Evolutionary conservation across 2,113 vertebrate species (phyloP).

Genomic region (Trichomycterus rosablanca): DNA sequence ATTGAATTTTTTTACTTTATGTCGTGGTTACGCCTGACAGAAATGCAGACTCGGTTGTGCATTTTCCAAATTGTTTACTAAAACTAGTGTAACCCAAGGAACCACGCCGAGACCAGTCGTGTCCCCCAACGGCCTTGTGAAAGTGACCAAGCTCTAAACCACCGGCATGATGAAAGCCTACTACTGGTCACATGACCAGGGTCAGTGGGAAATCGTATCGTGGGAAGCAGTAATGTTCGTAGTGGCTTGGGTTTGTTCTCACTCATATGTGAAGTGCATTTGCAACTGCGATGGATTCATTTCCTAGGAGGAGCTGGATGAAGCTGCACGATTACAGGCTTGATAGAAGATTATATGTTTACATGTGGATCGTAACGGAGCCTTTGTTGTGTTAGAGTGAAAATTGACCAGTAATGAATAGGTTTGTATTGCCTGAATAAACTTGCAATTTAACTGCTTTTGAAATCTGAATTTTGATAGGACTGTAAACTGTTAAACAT

Average conservation of each 20-base stretch:
- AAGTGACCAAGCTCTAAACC: constrained; percentile 48
- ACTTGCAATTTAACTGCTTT: constrained; percentile 16
- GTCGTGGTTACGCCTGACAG: constrained; percentile 24
- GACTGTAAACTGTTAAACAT: constrained; percentile 18
- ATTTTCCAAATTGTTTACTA: constrained; percentile 41
- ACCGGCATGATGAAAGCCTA: constrained; percentile 35
- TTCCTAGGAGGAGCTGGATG: constrained; percentile 24
- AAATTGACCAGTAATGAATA: constrained; percentile 37
- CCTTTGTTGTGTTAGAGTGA: constrained; percentile 39
- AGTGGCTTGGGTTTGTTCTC: constrained; percentile 12
- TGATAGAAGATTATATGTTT: constrained; percentile 33
- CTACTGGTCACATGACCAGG: constrained; percentile 51
- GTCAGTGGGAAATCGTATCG: constrained; percentile 54
- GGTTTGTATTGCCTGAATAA: constrained; percentile 19
- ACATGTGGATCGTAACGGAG: constrained; percentile 3
- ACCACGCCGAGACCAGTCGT: constrained; percentile 36
- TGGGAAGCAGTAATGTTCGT: constrained; percentile 31
- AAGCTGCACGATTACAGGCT: constrained; percentile 28
- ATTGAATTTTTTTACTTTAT: not conserved
- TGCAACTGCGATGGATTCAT: constrained; percentile 2
- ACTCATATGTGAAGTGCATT: constrained; percentile 10
- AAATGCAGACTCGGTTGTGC: constrained; percentile 50
- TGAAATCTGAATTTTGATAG: constrained; percentile 23
- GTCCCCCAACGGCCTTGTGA: constrained; percentile 35
- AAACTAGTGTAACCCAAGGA: constrained; percentile 43